Evolutionary conservation across 2,113 vertebrate genomes (phyloP), one percentile per base, ranked within the genome.

Genomic region (Perccottus glenii): DNA sequence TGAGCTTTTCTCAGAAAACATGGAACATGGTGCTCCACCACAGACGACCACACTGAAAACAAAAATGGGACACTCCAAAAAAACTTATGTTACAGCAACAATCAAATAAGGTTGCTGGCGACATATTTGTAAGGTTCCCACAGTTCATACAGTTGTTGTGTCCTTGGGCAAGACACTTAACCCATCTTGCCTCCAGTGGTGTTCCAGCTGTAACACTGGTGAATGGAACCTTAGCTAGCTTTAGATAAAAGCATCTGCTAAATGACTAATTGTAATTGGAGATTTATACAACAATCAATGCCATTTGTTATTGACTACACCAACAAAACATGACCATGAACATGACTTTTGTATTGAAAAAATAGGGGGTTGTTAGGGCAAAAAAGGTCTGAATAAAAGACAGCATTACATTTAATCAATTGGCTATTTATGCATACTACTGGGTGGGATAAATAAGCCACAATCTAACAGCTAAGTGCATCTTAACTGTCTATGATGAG

Each of bases 21-120:
- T 2, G 14, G 74, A 87, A 88, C 78, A 81, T 42, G 77, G 88
- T 70, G 78, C 85, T 77, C 36, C 45, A 60, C 56, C 15, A 11
- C 52, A 82, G 74, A 70, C 16, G 0, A 48, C 14, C 4, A 1
- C 64, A 62, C 16, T 42, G 56, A 70, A 76, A 83, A 87, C 83
- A 87, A 87, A 86, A 75, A 81, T 43, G 73, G 65, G 50, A 42
- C 43, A 53, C 62, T 69, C 53, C 67, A 62, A 75, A 65, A 65
- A 78, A 81, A 75, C 68, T 77, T 67, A 52, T 60, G 46, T 36
- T 35, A 53, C 5, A 16, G 47, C 47, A 47, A 71, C 5, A 16
- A 35, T 47, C 70, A 68, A 61, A 69, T 38, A 69, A 67, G 56
- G 5, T 6, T 15, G 27, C 42, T 45, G 12, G 14, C 9, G 45